phyloP scores from a whole-genome alignment of 2,888 invertebrate species.

The Melolontha melolontha region DNA sequence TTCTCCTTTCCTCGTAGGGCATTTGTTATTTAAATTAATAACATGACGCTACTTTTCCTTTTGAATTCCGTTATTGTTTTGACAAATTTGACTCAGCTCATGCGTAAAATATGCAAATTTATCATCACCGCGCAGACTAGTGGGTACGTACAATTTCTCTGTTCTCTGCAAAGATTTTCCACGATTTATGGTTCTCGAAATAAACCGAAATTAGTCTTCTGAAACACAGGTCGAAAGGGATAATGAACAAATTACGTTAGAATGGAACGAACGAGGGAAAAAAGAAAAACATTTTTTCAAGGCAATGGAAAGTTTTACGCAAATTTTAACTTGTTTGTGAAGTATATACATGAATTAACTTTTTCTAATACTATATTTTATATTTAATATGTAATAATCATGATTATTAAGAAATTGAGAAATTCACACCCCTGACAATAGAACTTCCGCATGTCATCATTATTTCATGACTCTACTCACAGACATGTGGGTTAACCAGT shows the following conservation, averaged over 20 bases:
- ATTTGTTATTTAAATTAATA: slow-evolving; percentile 39
- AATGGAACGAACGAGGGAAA: background rate
- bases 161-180: slow-evolving; percentile 21
- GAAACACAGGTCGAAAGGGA: slow-evolving; percentile 18
- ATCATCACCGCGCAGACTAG: slow-evolving; percentile 32
- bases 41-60: slow-evolving; percentile 30
- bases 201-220: slow-evolving; percentile 28
- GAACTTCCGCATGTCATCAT: too few species aligned
- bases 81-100: slow-evolving; percentile 45
- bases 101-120: slow-evolving; percentile 48
- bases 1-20: slow-evolving; percentile 9
- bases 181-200: slow-evolving; percentile 31
- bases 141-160: slow-evolving; percentile 4
- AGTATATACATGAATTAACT: too few species aligned
- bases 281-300: slow-evolving; percentile 6
- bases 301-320: slow-evolving; percentile 1
- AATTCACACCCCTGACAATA: too few species aligned
- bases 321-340: background rate
- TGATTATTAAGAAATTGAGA: too few species aligned
- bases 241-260: slow-evolving; percentile 28
- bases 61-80: slow-evolving; percentile 39
- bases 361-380: too few species aligned
- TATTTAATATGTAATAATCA: too few species aligned
- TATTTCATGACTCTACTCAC: too few species aligned
- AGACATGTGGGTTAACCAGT: too few species aligned